Conservation (phyloP, 2,888 invertebrate species). For the Neuroscelio doddi region DNA sequence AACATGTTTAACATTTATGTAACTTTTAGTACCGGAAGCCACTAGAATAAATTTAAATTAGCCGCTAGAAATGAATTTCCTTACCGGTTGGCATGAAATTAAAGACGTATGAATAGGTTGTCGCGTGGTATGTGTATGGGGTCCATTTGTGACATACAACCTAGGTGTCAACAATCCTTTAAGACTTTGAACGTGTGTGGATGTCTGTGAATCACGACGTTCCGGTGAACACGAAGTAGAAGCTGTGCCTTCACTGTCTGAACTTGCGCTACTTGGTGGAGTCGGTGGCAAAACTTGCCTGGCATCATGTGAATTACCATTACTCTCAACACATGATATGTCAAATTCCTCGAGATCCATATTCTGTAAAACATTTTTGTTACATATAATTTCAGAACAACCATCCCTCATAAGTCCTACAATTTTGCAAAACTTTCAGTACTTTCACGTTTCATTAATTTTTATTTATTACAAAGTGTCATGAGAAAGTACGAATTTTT, state of each 20-base stretch:
- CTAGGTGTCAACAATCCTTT: constrained; percentile 63
- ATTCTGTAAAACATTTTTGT: constrained; percentile 44
- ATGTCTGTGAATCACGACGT: constrained; percentile 65
- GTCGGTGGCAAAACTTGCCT: constrained; percentile 84
- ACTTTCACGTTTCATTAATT: no score
- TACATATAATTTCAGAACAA: no score
- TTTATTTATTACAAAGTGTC: no score
- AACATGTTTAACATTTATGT: no score
- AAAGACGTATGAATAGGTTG: constrained; percentile 92
- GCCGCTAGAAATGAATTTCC: constrained; percentile 11
- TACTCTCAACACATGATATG: constrained; percentile 50
- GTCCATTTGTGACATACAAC: constrained; percentile 64
- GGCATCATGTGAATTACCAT: constrained; percentile 49
- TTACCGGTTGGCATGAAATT: constrained; percentile 90
- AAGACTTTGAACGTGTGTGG: constrained; percentile 64
- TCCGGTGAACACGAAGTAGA: constrained; percentile 75
- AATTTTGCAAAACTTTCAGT: no score
- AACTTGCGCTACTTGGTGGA: constrained; percentile 88
- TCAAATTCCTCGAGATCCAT: constrained; percentile 62
- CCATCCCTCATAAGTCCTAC: no score
- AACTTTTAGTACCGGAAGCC: no score
- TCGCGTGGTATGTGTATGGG: constrained; percentile 81
- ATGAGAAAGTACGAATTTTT: no score
- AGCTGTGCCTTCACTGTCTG: constrained; percentile 86
- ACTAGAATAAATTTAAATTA: neutral